Evolutionary conservation across 2,888 invertebrate genomes (phyloP).

Genomic region (Gasteruption jaculator): DNA sequence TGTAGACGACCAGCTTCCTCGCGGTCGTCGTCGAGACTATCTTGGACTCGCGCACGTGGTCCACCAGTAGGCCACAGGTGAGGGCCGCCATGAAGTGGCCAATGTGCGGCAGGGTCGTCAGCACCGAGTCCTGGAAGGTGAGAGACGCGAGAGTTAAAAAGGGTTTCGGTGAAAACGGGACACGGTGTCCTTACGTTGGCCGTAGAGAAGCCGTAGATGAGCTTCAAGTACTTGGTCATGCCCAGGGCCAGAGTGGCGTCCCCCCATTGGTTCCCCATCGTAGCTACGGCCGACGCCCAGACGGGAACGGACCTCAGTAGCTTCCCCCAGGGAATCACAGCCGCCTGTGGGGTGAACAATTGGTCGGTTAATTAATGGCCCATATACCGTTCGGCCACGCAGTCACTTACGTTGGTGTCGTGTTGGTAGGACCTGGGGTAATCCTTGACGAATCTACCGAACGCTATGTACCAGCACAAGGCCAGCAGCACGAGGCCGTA

Average conservation of each 20-base stretch:
- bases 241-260: constrained; percentile 59
- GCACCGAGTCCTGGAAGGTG: constrained; percentile 56
- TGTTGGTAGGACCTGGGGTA: constrained; percentile 51
- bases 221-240: constrained; percentile 58
- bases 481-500: constrained; percentile 54
- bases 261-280: constrained; percentile 60
- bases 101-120: constrained; percentile 57
- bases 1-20: constrained; percentile 57
- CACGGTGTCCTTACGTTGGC: constrained; percentile 52
- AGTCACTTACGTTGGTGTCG: constrained; percentile 44
- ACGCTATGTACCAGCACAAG: constrained; percentile 56
- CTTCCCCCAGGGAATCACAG: constrained; percentile 56
- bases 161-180: not conserved
- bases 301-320: constrained; percentile 57
- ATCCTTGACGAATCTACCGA: constrained; percentile 58
- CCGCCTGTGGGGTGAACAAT: constrained; percentile 38
- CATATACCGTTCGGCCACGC: not conserved
- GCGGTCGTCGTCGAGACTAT: constrained; percentile 58
- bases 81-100: constrained; percentile 59
- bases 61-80: constrained; percentile 57
- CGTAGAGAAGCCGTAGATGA: constrained; percentile 59
- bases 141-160: too few species aligned
- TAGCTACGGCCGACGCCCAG: constrained; percentile 59
- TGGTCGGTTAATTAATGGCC: not conserved
- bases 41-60: constrained; percentile 55